Conservation (phyloP, 2,888 invertebrate species). For the Volucella zonaria region DNA sequence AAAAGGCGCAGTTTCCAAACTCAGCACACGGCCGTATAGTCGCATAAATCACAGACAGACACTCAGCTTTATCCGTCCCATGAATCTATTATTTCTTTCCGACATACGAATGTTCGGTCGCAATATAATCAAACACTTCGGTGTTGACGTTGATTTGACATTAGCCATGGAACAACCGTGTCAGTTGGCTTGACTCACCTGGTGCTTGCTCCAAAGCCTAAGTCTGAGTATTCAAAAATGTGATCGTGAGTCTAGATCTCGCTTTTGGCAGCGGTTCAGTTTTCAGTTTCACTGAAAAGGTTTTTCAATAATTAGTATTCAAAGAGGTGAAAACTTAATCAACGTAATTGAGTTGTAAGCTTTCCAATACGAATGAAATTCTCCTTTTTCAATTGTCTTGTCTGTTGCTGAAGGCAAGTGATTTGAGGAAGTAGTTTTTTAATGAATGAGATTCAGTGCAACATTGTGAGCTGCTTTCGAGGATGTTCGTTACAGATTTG, state of each 20-base stretch:
- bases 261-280: conserved; percentile 56
- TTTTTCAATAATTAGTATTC: conserved; percentile 59
- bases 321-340: conserved; percentile 38
- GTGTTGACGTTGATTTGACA: conserved; percentile 56
- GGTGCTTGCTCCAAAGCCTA: conserved; percentile 28
- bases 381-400: conserved; percentile 26
- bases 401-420: conserved; percentile 27
- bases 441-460: conserved; percentile 8
- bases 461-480: background rate
- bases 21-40: conserved; percentile 39
- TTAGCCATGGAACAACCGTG: conserved; percentile 59
- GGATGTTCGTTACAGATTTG: too few species aligned
- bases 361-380: conserved; percentile 52
- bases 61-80: conserved; percentile 46
- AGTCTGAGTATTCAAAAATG: background rate
- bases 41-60: conserved; percentile 41
- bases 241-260: conserved; percentile 24
- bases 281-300: conserved; percentile 47
- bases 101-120: conserved; percentile 31
- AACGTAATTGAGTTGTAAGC: conserved; percentile 65
- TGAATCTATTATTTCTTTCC: conserved; percentile 63
- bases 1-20: conserved; percentile 29
- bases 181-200: conserved; percentile 41
- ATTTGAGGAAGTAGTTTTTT: conserved; percentile 52
- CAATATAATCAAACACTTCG: conserved; percentile 38